Percentiles rank a stretch among this genome's conserved stretches.
Conservation (phyloP, 2,888 invertebrate genomes). For the Cephus pygmeus region DNA sequence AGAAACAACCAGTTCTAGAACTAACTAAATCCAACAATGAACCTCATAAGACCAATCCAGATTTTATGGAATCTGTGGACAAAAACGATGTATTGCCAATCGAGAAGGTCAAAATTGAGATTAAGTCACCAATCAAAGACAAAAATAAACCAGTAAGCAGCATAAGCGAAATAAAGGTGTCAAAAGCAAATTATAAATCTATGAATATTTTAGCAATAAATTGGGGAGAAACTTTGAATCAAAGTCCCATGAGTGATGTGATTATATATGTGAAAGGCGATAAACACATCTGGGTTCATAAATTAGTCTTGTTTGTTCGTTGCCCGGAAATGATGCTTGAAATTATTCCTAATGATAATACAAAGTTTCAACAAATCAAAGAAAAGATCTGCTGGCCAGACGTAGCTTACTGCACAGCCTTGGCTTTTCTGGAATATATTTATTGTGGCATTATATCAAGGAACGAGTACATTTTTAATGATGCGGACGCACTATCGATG, state of each 20-base stretch:
- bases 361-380: conserved; percentile 36
- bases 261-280: conserved; percentile 59
- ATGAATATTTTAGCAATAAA: conserved; percentile 42
- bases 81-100: neutral
- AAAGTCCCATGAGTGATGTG: conserved; percentile 63
- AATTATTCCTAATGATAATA: conserved; percentile 39
- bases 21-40: neutral
- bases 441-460: conserved; percentile 57
- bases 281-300: conserved; percentile 64
- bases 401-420: conserved; percentile 43
- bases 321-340: conserved; percentile 64
- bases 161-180: neutral
- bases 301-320: conserved; percentile 63
- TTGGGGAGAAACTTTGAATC: conserved; percentile 59
- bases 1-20: neutral
- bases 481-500: conserved; percentile 29
- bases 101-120: neutral
- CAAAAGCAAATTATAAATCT: conserved; percentile 31
- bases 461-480: conserved; percentile 35
- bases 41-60: neutral
- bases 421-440: conserved; percentile 62
- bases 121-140: neutral
- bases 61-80: neutral
- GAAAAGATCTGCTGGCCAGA: conserved; percentile 53
- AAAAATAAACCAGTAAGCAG: neutral